phyloP scores from a whole-genome alignment of 2,888 invertebrate genomes.

The Perizoma affinitatum region DNA sequence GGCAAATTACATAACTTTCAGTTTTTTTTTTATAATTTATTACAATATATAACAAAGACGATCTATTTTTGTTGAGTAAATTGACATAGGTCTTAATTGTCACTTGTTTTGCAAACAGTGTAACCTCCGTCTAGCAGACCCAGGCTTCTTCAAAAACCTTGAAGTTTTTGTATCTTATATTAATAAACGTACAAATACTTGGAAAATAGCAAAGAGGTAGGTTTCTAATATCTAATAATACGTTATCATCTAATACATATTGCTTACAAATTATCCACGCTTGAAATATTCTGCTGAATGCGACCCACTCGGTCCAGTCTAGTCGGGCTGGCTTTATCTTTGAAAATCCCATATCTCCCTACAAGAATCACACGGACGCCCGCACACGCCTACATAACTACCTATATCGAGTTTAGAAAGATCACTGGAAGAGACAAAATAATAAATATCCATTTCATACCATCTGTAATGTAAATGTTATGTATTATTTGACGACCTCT shows the following conservation, averaged over 20 bases:
- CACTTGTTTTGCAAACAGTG: too few species aligned
- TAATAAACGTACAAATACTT: not conserved
- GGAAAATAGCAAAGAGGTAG: not conserved
- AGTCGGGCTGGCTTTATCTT: slow-evolving; percentile 66
- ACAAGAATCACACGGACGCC: slow-evolving; percentile 77
- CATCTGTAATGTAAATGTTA: too few species aligned
- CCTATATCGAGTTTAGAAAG: slow-evolving; percentile 23
- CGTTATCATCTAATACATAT: slow-evolving; percentile 21
- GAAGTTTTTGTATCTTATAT: too few species aligned
- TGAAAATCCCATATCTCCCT: slow-evolving; percentile 77
- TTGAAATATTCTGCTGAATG: slow-evolving; percentile 37
- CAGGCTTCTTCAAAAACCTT: too few species aligned
- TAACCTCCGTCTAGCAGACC: too few species aligned
- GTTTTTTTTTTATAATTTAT: too few species aligned
- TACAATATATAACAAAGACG: too few species aligned
- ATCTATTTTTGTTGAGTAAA: too few species aligned
- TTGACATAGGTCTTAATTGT: too few species aligned
- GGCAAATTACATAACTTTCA: too few species aligned
- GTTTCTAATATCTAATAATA: slow-evolving; percentile 16
- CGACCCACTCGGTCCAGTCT: slow-evolving; percentile 59
- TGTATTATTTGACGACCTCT: too few species aligned
- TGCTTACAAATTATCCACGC: slow-evolving; percentile 29
- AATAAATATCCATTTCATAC: too few species aligned
- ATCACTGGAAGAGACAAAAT: slow-evolving; percentile 24
- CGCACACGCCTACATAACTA: slow-evolving; percentile 66